Conservation (phyloP, 2,113 vertebrate genomes). For the Dinomys branickii region DNA sequence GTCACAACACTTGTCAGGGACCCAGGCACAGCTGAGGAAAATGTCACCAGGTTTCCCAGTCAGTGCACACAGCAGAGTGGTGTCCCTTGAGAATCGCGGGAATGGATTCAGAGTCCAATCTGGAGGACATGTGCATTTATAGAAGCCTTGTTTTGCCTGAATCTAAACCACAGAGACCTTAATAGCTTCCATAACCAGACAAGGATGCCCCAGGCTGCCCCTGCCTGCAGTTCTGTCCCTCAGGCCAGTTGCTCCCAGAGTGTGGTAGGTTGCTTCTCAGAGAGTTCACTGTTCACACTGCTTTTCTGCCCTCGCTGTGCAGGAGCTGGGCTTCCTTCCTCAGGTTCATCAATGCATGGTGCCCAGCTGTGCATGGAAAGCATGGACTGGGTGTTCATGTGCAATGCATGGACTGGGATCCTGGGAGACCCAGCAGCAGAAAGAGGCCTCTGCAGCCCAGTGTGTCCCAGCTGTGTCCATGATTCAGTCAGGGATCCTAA, state of each 20-base stretch:
- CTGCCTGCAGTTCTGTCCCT: conserved; percentile 59
- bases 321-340: conserved; percentile 60
- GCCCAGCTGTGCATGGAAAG: neutral
- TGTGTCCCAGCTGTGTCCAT: neutral
- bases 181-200: conserved; percentile 75
- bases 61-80: conserved; percentile 42
- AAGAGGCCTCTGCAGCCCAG: neutral
- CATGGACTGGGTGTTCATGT: neutral
- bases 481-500: neutral
- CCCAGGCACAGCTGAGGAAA: neutral
- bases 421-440: neutral
- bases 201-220: conserved; percentile 56
- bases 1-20: conserved; percentile 8
- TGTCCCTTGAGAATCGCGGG: neutral
- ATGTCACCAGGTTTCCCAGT: conserved; percentile 33
- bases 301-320: conserved; percentile 47
- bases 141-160: conserved; percentile 15
- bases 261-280: conserved; percentile 64
- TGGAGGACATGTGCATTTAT: conserved; percentile 57
- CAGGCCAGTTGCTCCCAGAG: conserved; percentile 46
- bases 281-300: conserved; percentile 72
- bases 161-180: conserved; percentile 76
- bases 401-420: neutral
- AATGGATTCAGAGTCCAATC: conserved; percentile 56
- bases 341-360: conserved; percentile 31